phyloP scores from a whole-genome alignment of 1,140 invertebrate genomes.

The Achatina immaculata region DNA sequence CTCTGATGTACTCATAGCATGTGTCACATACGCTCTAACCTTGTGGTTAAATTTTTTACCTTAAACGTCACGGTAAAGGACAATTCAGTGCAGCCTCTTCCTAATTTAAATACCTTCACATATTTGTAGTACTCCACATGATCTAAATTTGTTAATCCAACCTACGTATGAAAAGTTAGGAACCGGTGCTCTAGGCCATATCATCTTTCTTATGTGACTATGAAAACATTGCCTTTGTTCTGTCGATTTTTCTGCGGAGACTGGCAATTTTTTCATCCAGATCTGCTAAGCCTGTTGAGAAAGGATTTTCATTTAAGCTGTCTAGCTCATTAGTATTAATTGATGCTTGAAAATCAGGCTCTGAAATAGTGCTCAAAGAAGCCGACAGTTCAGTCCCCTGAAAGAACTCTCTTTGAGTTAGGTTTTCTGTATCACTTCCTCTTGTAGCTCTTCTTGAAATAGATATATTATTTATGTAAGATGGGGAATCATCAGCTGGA shows the following conservation, averaged over 20 bases:
- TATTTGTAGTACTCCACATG: too few relatives aligned
- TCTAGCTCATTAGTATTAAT: constrained; percentile 36
- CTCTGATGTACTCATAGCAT: too few relatives aligned
- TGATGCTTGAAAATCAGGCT: constrained; percentile 54
- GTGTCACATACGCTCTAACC: too few relatives aligned
- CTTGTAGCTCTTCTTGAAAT: constrained; percentile 28
- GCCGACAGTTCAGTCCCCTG: constrained; percentile 45
- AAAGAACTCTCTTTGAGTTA: constrained; percentile 41
- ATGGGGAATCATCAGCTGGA: not conserved
- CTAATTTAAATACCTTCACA: too few relatives aligned
- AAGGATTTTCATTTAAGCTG: constrained; percentile 54
- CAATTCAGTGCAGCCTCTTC: too few relatives aligned
- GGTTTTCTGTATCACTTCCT: constrained; percentile 2
- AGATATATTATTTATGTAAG: constrained; percentile 21
- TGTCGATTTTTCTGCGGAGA: constrained; percentile 43
- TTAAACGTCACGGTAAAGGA: too few relatives aligned
- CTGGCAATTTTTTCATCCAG: constrained; percentile 63
- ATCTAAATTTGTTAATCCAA: too few relatives aligned
- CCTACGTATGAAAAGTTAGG: too few relatives aligned
- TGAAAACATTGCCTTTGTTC: constrained; percentile 34
- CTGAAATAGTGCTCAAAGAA: constrained; percentile 56
- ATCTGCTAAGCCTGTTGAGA: constrained; percentile 55
- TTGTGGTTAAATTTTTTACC: too few relatives aligned
- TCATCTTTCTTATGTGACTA: too few relatives aligned
- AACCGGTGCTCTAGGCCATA: too few relatives aligned